Evolutionary conservation across 23 tunicate genomes (phyloP).

Genomic region (Ascidia mentula): DNA sequence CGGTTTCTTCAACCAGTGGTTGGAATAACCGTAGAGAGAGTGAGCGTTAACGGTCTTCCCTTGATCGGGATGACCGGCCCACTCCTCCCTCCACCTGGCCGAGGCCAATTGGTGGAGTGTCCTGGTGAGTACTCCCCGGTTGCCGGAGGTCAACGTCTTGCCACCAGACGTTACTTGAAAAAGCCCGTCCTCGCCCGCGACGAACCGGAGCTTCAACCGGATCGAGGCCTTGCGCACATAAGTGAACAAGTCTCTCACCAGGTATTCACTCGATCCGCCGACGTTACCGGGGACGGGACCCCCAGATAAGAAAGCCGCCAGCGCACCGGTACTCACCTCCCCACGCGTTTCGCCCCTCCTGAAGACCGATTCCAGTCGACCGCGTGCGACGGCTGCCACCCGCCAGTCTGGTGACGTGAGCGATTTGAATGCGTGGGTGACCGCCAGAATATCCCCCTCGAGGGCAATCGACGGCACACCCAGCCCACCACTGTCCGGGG

Average conservation of each 20-base stretch:
- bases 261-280: no score
- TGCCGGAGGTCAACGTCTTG: not conserved
- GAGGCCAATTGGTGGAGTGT: not conserved
- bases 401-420: no score
- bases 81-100: not conserved
- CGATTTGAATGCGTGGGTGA: no score
- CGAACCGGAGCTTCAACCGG: no score
- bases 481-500: not conserved
- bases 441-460: conserved; percentile 7
- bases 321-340: not conserved
- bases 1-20: no score
- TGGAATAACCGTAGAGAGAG: not conserved
- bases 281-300: no score
- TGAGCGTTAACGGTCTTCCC: conserved; percentile 14
- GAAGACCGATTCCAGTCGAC: not conserved
- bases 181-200: no score
- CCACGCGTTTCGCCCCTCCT: not conserved
- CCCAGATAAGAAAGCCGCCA: not conserved
- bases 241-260: no score
- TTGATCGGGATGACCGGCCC: conserved; percentile 19
- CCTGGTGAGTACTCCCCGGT: not conserved
- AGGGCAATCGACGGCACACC: not conserved
- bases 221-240: no score
- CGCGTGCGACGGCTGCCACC: no score
- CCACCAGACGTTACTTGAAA: no score